Evolutionary conservation across 1,140 invertebrate genomes (phyloP).

Genomic region (Neodiprion lecontei): DNA sequence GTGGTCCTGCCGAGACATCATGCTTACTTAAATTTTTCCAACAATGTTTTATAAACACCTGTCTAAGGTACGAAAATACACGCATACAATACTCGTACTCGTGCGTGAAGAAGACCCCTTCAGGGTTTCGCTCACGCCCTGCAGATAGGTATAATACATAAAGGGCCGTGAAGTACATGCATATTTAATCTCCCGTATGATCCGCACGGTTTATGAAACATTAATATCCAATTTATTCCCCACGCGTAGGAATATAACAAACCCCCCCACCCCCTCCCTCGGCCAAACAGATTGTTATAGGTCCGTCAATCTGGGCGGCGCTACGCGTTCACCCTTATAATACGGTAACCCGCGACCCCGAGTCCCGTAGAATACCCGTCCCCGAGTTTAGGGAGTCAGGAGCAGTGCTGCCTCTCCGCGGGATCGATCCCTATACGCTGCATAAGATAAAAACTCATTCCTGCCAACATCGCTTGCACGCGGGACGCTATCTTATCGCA

Average conservation of each 20-base stretch:
- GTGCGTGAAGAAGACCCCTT: background rate
- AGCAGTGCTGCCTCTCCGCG: background rate
- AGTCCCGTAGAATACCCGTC: slow-evolving; percentile 27
- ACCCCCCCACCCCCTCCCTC: slow-evolving; percentile 25
- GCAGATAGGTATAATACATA: too few species aligned
- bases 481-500: background rate
- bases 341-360: slow-evolving; percentile 13
- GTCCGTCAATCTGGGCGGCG: slow-evolving; percentile 23
- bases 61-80: too few species aligned
- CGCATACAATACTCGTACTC: too few species aligned
- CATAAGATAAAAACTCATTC: background rate
- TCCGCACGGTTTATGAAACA: slow-evolving; percentile 49
- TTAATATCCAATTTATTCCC: slow-evolving; percentile 58
- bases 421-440: background rate
- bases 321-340: slow-evolving; percentile 14
- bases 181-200: slow-evolving; percentile 7
- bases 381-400: slow-evolving; percentile 22
- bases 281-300: slow-evolving; percentile 2
- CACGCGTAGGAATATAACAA: slow-evolving; percentile 35
- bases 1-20: too few species aligned
- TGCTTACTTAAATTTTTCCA: too few species aligned
- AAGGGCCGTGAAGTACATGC: background rate
- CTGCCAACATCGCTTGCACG: background rate
- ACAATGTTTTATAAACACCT: too few species aligned
- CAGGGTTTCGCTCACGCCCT: background rate